Conservation (phyloP, 1,140 invertebrate genomes). For the Gryllus bimaculatus region DNA sequence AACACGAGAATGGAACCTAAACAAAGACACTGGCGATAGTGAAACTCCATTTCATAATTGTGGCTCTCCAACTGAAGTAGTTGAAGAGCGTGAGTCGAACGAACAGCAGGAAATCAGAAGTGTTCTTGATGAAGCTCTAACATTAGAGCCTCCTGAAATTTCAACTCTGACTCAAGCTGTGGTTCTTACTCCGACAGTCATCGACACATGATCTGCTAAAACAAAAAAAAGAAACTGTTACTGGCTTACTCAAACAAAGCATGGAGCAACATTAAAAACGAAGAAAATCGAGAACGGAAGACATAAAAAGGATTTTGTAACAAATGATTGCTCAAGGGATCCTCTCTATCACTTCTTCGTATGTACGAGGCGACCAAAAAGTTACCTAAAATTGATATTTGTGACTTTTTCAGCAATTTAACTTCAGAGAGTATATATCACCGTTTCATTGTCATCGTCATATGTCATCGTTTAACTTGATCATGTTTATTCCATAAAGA, state of each 20-base stretch:
- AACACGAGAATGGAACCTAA: neutral
- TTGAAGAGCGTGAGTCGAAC: neutral
- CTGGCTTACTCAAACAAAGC: neutral
- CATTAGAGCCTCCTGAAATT: neutral
- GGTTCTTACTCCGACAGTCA: too few relatives aligned
- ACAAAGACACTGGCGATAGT: neutral
- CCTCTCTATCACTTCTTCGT: slow-evolving; percentile 16
- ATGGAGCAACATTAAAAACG: neutral
- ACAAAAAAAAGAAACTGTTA: neutral
- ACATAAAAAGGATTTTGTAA: slow-evolving; percentile 14
- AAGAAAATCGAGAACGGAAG: slow-evolving; percentile 8
- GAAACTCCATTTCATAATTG: neutral
- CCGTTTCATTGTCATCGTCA: too few relatives aligned
- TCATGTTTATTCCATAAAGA: too few relatives aligned
- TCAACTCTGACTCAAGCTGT: neutral
- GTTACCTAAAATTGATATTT: too few relatives aligned
- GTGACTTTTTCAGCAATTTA: too few relatives aligned
- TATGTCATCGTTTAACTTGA: too few relatives aligned
- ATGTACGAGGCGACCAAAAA: slow-evolving; percentile 18
- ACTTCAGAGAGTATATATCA: too few relatives aligned
- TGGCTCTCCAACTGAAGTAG: neutral
- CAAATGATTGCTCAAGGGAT: slow-evolving; percentile 2
- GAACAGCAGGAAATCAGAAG: neutral
- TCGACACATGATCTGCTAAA: neutral
- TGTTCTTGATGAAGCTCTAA: neutral